A percentile compares a stretch with the other conserved stretches of the same genome.
Conservation (phyloP, 2,888 invertebrate species). For the Microplitis manilae region DNA sequence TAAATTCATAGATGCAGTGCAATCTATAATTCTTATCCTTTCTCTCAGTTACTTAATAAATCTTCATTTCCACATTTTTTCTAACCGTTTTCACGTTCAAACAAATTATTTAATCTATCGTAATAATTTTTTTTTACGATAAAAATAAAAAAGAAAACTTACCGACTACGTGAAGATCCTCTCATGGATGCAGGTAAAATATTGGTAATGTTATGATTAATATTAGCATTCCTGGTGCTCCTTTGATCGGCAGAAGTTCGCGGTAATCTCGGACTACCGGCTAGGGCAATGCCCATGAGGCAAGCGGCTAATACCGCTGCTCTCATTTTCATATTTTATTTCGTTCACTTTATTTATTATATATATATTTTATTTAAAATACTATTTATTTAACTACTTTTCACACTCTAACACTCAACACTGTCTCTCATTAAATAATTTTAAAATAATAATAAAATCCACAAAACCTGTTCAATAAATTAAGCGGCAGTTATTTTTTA, state of each 20-base stretch:
- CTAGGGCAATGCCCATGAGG: conserved; percentile 62
- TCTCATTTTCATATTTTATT: conserved; percentile 56
- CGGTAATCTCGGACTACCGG: conserved; percentile 66
- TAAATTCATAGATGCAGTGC: background rate
- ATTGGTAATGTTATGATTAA: conserved; percentile 58
- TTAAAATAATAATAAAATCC: background rate
- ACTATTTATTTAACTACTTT: conserved; percentile 7
- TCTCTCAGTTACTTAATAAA: background rate
- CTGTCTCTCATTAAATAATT: background rate
- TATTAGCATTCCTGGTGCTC: conserved; percentile 62
- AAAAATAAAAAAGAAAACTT: conserved; percentile 35
- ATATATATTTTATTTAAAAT: background rate
- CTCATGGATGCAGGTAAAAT: conserved; percentile 57
- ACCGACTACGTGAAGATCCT: conserved; percentile 64
- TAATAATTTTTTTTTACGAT: background rate
- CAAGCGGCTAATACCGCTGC: conserved; percentile 63
- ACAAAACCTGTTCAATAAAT: background rate
- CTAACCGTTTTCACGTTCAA: background rate
- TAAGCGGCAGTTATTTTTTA: background rate
- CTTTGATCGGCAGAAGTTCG: conserved; percentile 68
- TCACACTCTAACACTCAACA: conserved; percentile 18
- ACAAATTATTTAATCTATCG: background rate
- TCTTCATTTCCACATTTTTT: background rate
- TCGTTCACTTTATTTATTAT: conserved; percentile 28
- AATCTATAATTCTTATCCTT: background rate